These are phyloP conservation scores for Pantherophis guttatus DNA, from an alignment of 2,113 vertebrate species.

Conservation along the genomic window DNA sequence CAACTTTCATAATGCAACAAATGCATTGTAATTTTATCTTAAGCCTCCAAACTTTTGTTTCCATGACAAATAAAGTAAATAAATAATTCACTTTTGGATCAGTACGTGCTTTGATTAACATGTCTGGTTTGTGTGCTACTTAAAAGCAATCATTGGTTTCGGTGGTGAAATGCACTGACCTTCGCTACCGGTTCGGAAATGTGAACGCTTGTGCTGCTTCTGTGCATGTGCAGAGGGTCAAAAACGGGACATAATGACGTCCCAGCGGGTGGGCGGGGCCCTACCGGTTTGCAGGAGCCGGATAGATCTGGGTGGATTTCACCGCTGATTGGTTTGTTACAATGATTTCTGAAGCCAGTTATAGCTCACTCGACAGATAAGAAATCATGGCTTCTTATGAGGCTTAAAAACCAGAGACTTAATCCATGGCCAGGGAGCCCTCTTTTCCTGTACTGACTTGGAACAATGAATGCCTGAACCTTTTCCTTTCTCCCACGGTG, in stretches of 20 bases:
- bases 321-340: background rate
- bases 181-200: too few species aligned
- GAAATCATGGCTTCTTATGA: background rate
- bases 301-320: too few species aligned
- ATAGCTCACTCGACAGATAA: background rate
- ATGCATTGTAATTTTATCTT: background rate
- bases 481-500: background rate
- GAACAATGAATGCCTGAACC: background rate
- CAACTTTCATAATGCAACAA: background rate
- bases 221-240: too few species aligned
- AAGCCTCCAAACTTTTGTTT: background rate
- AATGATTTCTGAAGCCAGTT: background rate
- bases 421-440: background rate
- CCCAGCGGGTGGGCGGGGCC: too few species aligned
- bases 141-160: background rate
- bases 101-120: background rate
- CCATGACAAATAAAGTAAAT: background rate
- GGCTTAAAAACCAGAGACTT: background rate
- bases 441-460: background rate
- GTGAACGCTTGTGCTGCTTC: too few species aligned
- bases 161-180: too few species aligned
- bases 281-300: too few species aligned
- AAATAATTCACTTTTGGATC: background rate
- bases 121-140: background rate
- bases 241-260: too few species aligned